A percentile compares a stretch with the other conserved stretches of the same genome.
phyloP scores from a whole-genome alignment of 2,888 invertebrate species.

The Rhyacophila evoluta region DNA sequence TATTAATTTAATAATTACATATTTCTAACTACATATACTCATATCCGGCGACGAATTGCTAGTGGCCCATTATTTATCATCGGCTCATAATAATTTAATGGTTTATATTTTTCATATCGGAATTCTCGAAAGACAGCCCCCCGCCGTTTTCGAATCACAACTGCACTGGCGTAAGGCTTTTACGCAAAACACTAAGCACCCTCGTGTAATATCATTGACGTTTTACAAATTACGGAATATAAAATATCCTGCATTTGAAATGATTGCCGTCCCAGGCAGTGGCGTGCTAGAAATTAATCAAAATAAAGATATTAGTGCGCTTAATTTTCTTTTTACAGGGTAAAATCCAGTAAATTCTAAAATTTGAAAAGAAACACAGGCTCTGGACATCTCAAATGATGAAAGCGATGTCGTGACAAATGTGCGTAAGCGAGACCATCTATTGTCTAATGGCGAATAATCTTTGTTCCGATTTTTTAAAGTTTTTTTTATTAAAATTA shows the following conservation, averaged over 20 bases:
- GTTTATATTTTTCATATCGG: background rate
- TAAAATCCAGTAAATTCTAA: no score
- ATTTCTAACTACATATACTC: no score
- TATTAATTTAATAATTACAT: no score
- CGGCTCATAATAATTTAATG: background rate
- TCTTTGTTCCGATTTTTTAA: no score
- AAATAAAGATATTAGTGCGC: no score
- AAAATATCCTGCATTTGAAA: slow-evolving; percentile 5
- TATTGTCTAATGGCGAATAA: no score
- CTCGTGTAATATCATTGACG: slow-evolving; percentile 25
- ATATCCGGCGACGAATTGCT: background rate
- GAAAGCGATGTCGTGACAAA: no score
- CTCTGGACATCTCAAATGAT: no score
- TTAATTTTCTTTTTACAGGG: no score
- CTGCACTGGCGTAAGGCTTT: slow-evolving; percentile 23
- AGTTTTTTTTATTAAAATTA: no score
- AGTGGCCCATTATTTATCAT: background rate
- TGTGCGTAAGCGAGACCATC: no score
- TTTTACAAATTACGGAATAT: slow-evolving; percentile 21
- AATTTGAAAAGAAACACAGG: no score
- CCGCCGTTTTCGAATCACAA: slow-evolving; percentile 38
- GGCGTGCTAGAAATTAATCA: background rate
- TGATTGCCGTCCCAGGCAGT: background rate
- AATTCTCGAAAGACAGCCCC: slow-evolving; percentile 10
- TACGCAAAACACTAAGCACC: slow-evolving; percentile 33